Conservation (phyloP, 2,888 invertebrate genomes). For the Neoscelio sp. region DNA sequence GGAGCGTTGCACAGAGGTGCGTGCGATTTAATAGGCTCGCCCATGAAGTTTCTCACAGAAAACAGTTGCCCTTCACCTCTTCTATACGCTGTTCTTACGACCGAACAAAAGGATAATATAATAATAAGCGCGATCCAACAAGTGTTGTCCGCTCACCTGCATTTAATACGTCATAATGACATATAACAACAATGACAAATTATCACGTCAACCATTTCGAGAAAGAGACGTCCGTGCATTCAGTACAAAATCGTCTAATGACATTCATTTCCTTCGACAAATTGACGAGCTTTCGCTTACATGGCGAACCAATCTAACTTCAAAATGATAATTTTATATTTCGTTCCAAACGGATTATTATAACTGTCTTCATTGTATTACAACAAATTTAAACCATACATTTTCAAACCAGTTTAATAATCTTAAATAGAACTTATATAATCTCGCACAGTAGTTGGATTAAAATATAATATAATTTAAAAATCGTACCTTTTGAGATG, state of each 20-base stretch:
- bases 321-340: background rate
- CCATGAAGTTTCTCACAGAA: conserved; percentile 72
- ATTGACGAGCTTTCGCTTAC: conserved; percentile 46
- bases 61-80: conserved; percentile 76
- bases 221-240: conserved; percentile 15
- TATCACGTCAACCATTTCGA: conserved; percentile 40
- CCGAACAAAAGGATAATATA: conserved; percentile 74
- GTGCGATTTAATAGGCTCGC: conserved; percentile 67
- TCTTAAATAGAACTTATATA: too few species aligned
- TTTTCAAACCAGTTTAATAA: background rate
- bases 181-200: conserved; percentile 60
- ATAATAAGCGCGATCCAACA: conserved; percentile 59
- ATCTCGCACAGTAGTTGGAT: too few species aligned
- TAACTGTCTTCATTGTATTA: too few species aligned
- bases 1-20: conserved; percentile 61
- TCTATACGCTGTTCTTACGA: conserved; percentile 34
- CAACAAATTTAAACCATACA: too few species aligned
- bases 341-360: background rate
- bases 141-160: conserved; percentile 61
- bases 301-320: conserved; percentile 24
- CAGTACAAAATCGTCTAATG: conserved; percentile 18
- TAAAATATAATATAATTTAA: too few species aligned
- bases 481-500: too few species aligned
- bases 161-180: conserved; percentile 35
- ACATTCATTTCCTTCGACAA: conserved; percentile 53